Evolutionary conservation across 2,797 vertebrate species (phyloP), one percentile per base, ranked within the genome.

Genomic region (Pampus argenteus): DNA sequence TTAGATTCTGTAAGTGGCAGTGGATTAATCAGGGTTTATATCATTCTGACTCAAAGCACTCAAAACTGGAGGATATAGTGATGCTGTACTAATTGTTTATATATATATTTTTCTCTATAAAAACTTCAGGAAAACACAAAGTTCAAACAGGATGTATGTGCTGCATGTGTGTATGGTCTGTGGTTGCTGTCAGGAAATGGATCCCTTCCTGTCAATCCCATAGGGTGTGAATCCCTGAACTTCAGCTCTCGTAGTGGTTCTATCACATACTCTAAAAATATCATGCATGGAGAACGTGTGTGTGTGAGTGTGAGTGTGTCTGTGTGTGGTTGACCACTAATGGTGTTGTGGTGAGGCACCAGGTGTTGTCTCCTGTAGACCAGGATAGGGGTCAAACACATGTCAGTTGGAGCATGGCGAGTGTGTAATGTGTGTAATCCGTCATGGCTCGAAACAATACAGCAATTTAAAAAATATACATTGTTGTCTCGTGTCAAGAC

Each of bases 131-230:
- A n/a, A n/a, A n/a, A 78, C 45, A 40, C 26, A 38, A 49, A 44
- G 64, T 70, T 79, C 54, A 52, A 59, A 67, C 68, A 68, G 57
- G 66, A 64, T 78, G 74, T 70, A 54, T 59, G 31, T n/a, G 64
- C 65, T 73, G 67, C 73, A 62, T 79, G 75, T 84, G 81, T 74
- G 66, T 74, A 87, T 83, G 91, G 86, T 94, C 89, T 89, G 86
- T 59, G 90, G 90, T 93, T 80, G 74, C 83, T 91, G 86, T 87
- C 89, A 94, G 95, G 93, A 96, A 96, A 95, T 74, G 68, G 83
- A 89, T 87, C 90, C 89, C 88, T 95, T 95, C 94, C 84, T 75
- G 81, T 91, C 88, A 84, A 81, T 85, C 68, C 91, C 79, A 63
- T 58, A 66, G 86, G 81, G 91, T 89, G 87, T 88, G 89, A 91